A percentile compares a stretch with the other conserved stretches of the same genome.
phyloP scores from a whole-genome alignment of 2,888 invertebrate species.

The Agonopterix heracliana region DNA sequence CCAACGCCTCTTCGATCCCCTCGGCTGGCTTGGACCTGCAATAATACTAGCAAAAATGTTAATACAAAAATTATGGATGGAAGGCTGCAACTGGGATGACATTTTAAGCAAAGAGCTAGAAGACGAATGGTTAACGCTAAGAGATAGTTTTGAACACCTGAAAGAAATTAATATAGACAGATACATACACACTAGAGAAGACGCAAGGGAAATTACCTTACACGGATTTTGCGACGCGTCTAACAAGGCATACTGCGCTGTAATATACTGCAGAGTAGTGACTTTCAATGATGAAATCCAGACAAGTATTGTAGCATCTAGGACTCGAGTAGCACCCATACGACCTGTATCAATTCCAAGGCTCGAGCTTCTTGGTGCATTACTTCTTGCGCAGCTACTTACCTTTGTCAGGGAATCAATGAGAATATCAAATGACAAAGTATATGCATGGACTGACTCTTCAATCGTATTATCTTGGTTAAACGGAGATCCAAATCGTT shows the following conservation, averaged over 20 bases:
- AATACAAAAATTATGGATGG: slow-evolving; percentile 15
- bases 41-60: slow-evolving; percentile 11
- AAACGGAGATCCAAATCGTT: slow-evolving; percentile 17
- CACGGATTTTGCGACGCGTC: slow-evolving; percentile 15
- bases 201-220: not conserved
- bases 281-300: slow-evolving; percentile 4
- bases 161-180: not conserved
- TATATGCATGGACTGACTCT: slow-evolving; percentile 26
- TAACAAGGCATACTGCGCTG: slow-evolving; percentile 9
- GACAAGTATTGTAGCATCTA: slow-evolving; percentile 7
- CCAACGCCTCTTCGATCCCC: slow-evolving; percentile 13
- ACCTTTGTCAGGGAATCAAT: slow-evolving; percentile 12
- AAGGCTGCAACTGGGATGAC: slow-evolving; percentile 14
- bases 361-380: slow-evolving; percentile 16
- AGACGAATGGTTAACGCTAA: slow-evolving; percentile 12
- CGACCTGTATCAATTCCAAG: slow-evolving; percentile 11
- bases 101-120: not conserved
- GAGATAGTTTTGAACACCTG: slow-evolving; percentile 2
- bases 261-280: slow-evolving; percentile 6
- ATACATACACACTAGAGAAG: not conserved
- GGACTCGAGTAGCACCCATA: slow-evolving; percentile 13
- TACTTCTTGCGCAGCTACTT: slow-evolving; percentile 12
- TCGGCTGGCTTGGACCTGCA: slow-evolving; percentile 14
- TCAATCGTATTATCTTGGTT: slow-evolving; percentile 22
- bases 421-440: slow-evolving; percentile 8